Percentiles rank a stretch among this genome's conserved stretches.
These are phyloP conservation scores for Neomorphus geoffroyi DNA, from an alignment of 2,797 vertebrate genomes.

Conservation along the genomic window DNA sequence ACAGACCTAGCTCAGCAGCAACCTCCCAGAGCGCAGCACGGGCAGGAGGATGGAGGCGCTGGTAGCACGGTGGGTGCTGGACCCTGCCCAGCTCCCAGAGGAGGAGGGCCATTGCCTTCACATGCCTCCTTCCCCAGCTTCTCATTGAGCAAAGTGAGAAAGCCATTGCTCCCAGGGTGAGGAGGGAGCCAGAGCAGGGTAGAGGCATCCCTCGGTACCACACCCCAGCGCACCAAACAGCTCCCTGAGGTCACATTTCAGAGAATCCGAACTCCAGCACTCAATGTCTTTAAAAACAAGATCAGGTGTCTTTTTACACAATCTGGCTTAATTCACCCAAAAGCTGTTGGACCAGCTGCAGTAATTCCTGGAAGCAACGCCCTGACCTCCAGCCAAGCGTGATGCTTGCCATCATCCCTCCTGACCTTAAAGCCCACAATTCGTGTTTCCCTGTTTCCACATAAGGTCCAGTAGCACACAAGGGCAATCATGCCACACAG, in stretches of 20 bases:
- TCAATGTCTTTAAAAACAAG: neutral
- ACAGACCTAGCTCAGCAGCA: neutral
- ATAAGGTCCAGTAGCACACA: neutral
- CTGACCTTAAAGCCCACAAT: neutral
- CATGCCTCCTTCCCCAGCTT: neutral
- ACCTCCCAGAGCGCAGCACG: neutral
- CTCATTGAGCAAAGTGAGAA: accelerated
- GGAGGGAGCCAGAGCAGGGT: neutral
- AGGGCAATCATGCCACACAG: neutral
- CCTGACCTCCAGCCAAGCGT: neutral
- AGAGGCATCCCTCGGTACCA: neutral
- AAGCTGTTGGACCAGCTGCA: neutral
- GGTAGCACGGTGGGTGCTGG: accelerated
- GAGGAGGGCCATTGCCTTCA: neutral
- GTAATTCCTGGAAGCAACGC: neutral
- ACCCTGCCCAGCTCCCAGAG: neutral
- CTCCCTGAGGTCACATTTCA: neutral
- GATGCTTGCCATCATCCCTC: accelerated
- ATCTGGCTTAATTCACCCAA: neutral
- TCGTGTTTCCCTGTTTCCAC: neutral
- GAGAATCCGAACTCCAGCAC: neutral
- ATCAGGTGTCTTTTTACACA: neutral
- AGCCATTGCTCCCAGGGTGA: neutral
- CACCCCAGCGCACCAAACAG: neutral
- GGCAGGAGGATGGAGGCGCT: neutral